Evolutionary conservation across 2,888 invertebrate genomes (phyloP).

Genomic region (Dyspetes luteomarginatus): DNA sequence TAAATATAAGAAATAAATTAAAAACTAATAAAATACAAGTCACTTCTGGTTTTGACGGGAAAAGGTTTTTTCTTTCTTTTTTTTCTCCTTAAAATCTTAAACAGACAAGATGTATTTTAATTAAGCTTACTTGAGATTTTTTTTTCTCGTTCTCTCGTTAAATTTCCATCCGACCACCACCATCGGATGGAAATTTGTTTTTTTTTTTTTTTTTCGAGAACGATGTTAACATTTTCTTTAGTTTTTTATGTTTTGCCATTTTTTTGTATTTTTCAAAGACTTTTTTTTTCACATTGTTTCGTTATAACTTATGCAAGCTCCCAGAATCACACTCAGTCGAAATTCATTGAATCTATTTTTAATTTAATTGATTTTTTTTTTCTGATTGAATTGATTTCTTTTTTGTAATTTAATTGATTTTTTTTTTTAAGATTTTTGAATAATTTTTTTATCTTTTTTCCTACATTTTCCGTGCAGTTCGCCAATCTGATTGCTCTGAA

Average conservation of each 20-base stretch:
- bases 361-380: slow-evolving; percentile 16
- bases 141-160: slow-evolving; percentile 72
- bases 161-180: slow-evolving; percentile 83
- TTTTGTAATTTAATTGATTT: slow-evolving; percentile 22
- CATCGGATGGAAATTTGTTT: slow-evolving; percentile 81
- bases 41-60: slow-evolving; percentile 82
- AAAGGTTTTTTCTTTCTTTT: slow-evolving; percentile 70
- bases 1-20: slow-evolving; percentile 75
- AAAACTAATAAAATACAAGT: slow-evolving; percentile 77
- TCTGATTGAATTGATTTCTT: slow-evolving; percentile 12
- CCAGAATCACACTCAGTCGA: slow-evolving; percentile 53
- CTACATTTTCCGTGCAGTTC: slow-evolving; percentile 32
- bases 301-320: slow-evolving; percentile 48
- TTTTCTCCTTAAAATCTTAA: slow-evolving; percentile 50
- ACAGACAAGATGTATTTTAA: slow-evolving; percentile 49
- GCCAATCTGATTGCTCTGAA: slow-evolving; percentile 49
- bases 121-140: slow-evolving; percentile 68
- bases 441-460: slow-evolving; percentile 50
- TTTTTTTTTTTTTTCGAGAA: slow-evolving; percentile 65
- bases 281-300: slow-evolving; percentile 59
- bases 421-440: slow-evolving; percentile 31
- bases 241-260: slow-evolving; percentile 74
- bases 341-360: slow-evolving; percentile 55
- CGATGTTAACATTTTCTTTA: slow-evolving; percentile 74
- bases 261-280: slow-evolving; percentile 68